phyloP scores from a whole-genome alignment of 1,140 invertebrate species.

The Augochlora pura region DNA sequence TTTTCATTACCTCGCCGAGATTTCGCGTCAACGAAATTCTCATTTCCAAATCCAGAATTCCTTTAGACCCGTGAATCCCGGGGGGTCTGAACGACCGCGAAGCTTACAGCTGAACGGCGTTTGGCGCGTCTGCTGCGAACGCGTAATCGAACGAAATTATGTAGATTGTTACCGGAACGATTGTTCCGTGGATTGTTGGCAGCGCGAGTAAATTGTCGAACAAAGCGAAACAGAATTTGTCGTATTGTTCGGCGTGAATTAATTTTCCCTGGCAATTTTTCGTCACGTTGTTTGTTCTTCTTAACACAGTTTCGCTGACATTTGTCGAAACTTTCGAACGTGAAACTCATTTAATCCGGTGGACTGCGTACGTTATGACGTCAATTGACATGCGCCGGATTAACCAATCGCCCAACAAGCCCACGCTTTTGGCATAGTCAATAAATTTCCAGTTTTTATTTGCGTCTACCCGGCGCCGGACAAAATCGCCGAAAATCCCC shows the following conservation, averaged over 20 bases:
- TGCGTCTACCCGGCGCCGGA: neutral
- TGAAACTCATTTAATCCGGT: neutral
- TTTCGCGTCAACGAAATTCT: too few relatives aligned
- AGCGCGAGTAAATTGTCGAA: neutral
- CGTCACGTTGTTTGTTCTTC: too few relatives aligned
- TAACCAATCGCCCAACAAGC: slow-evolving; percentile 20
- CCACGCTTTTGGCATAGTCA: neutral
- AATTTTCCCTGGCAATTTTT: too few relatives aligned
- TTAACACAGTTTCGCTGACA: neutral
- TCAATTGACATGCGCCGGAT: slow-evolving; percentile 21
- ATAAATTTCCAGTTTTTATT: slow-evolving; percentile 20
- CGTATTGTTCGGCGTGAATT: neutral
- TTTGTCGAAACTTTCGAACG: neutral
- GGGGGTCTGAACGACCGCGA: neutral
- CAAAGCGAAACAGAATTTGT: neutral
- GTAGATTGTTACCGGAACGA: neutral
- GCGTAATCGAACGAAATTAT: slow-evolving; percentile 5
- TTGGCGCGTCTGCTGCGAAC: neutral
- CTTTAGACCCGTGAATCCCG: neutral
- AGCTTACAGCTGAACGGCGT: slow-evolving; percentile 1
- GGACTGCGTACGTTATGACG: slow-evolving; percentile 15
- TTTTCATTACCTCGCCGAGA: too few relatives aligned
- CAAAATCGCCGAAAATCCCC: neutral
- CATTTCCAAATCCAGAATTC: too few relatives aligned
- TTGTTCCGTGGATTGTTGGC: neutral